Percentiles rank a stretch among this genome's conserved stretches.
Evolutionary conservation across 2,888 invertebrate genomes (phyloP).

Genomic region (Cyaniris semiargus): DNA sequence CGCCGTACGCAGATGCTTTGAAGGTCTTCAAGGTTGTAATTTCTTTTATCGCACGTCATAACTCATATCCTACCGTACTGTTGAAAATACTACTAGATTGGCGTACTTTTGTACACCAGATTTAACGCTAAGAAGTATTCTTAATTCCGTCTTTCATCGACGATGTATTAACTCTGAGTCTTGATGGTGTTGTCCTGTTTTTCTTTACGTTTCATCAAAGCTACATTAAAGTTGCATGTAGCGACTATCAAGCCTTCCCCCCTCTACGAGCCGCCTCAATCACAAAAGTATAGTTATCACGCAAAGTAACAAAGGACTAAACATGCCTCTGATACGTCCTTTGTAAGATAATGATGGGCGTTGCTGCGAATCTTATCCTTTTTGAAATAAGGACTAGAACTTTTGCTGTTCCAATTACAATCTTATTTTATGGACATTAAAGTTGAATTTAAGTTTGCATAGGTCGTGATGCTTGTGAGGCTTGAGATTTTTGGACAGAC

Average conservation of each 20-base stretch:
- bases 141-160: neutral
- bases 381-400: neutral
- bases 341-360: neutral
- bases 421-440: neutral
- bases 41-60: neutral
- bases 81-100: too few relatives aligned
- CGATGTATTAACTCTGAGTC: neutral
- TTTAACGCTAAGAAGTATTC: too few relatives aligned
- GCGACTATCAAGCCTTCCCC: slow-evolving; percentile 1
- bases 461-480: neutral
- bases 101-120: too few relatives aligned
- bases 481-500: slow-evolving; percentile 15
- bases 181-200: neutral
- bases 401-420: neutral
- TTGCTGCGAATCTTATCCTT: neutral
- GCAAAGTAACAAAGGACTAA: slow-evolving; percentile 27
- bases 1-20: neutral
- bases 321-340: slow-evolving; percentile 23
- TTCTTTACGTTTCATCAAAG: slow-evolving; percentile 1
- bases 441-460: neutral
- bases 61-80: too few relatives aligned
- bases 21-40: neutral
- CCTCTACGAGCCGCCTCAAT: neutral
- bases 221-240: slow-evolving; percentile 15
- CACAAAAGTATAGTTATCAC: slow-evolving; percentile 14